Percentiles rank a stretch among this genome's conserved stretches.
Conservation (phyloP, 2,113 vertebrate species). For the Danionella cerebrum region DNA sequence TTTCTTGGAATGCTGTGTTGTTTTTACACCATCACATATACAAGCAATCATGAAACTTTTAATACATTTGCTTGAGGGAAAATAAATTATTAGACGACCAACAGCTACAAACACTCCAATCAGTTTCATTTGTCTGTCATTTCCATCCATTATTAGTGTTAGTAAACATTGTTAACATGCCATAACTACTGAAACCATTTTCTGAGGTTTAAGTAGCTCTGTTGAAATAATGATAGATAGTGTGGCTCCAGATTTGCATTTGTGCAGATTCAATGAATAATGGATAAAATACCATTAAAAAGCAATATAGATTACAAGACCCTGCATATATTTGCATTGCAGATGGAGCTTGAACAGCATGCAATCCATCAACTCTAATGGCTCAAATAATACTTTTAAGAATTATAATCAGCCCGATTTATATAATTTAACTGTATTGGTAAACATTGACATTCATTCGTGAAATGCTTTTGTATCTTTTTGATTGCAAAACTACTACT, state of each 20-base stretch:
- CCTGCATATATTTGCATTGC: conserved; percentile 10
- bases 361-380: conserved; percentile 13
- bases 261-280: not conserved
- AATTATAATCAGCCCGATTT: conserved; percentile 7
- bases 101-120: not conserved
- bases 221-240: not conserved
- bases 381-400: not conserved
- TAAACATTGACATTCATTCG: no score
- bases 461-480: no score
- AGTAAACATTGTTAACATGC: not conserved
- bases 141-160: not conserved
- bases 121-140: not conserved
- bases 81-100: not conserved
- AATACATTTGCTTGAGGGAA: not conserved
- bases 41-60: no score
- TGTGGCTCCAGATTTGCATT: not conserved
- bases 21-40: not conserved
- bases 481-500: no score
- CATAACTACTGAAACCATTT: no score
- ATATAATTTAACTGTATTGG: no score
- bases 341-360: not conserved
- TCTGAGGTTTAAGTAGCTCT: not conserved
- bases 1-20: no score
- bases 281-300: not conserved
- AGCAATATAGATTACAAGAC: conserved; percentile 7